phyloP scores from a whole-genome alignment of 2,888 invertebrate species.

The Danaus chrysippus region DNA sequence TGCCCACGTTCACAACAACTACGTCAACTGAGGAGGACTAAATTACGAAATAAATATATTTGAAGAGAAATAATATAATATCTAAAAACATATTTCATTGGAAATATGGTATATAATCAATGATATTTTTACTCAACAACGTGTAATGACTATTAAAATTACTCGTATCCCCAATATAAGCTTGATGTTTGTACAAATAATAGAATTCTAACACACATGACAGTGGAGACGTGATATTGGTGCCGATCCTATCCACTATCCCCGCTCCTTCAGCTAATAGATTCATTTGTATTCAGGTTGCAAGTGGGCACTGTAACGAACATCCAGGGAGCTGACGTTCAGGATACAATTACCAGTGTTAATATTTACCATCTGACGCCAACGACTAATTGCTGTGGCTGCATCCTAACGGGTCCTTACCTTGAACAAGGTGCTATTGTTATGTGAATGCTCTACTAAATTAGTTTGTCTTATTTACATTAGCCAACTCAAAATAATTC shows the following conservation, averaged over 20 bases:
- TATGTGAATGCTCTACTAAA: conserved; percentile 6
- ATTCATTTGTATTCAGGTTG: conserved; percentile 77
- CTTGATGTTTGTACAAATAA: conserved; percentile 44
- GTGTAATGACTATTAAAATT: conserved; percentile 8
- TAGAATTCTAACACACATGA: conserved; percentile 43
- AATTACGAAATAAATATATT: too few species aligned
- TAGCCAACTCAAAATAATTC: neutral
- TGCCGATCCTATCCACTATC: conserved; percentile 65
- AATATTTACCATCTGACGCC: conserved; percentile 77
- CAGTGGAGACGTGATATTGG: conserved; percentile 54
- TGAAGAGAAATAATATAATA: too few species aligned
- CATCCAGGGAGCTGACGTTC: conserved; percentile 71
- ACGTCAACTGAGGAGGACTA: too few species aligned
- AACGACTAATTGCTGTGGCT: conserved; percentile 66
- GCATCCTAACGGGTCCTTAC: conserved; percentile 41
- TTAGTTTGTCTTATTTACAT: conserved; percentile 1
- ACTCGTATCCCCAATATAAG: conserved; percentile 20
- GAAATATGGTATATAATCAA: neutral
- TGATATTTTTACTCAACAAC: neutral
- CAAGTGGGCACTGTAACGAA: conserved; percentile 73
- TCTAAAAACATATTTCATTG: neutral
- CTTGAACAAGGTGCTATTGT: conserved; percentile 13
- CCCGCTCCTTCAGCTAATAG: conserved; percentile 70
- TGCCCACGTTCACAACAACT: too few species aligned
- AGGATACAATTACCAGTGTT: conserved; percentile 75